Evolutionary conservation across 2,888 invertebrate species (phyloP).

Genomic region (Volucella bombylans): DNA sequence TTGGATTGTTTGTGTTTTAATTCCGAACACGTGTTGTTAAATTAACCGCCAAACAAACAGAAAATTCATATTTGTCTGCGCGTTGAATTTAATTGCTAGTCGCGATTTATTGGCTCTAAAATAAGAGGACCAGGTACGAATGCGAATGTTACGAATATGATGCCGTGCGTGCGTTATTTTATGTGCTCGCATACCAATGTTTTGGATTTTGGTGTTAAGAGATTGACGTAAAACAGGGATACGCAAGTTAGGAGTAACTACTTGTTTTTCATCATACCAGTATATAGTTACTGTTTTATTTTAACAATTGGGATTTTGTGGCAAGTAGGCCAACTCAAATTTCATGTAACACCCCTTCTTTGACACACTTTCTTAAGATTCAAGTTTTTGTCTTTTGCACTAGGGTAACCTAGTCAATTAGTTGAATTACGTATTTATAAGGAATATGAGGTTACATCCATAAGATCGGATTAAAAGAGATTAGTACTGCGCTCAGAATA

Average conservation of each 20-base stretch:
- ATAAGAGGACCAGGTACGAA: conserved; percentile 32
- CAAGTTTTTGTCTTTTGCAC: no score
- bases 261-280: no score
- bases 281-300: no score
- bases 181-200: conserved; percentile 24
- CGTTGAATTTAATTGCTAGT: conserved; percentile 47
- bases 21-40: conserved; percentile 41
- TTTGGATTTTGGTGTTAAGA: conserved; percentile 37
- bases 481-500: no score
- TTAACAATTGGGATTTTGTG: no score
- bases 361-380: no score
- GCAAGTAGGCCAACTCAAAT: no score
- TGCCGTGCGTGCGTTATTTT: conserved; percentile 46
- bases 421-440: no score
- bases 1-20: conserved; percentile 31
- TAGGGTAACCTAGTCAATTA: no score
- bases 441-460: no score
- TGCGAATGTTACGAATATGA: conserved; percentile 4
- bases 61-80: conserved; percentile 40
- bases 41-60: conserved; percentile 49
- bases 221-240: conserved; percentile 4
- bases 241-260: conserved; percentile 12
- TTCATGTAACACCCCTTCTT: no score
- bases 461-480: no score
- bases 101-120: conserved; percentile 57